phyloP scores from a whole-genome alignment of 1,140 invertebrate genomes.

The Anthonomus grandis region DNA sequence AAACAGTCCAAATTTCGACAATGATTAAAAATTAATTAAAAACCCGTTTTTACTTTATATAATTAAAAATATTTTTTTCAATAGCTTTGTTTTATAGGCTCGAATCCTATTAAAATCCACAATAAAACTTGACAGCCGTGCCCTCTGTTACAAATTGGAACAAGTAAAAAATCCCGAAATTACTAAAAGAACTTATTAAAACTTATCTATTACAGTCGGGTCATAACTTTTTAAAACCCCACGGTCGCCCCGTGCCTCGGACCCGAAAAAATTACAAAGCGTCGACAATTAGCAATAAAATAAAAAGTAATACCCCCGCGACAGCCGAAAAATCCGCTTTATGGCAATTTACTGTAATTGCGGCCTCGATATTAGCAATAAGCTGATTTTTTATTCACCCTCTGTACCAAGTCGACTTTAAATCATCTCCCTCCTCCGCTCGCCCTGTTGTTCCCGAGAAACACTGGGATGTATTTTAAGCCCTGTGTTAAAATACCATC shows the following conservation, averaged over 20 bases:
- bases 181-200: slow-evolving; percentile 2
- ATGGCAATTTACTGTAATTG: slow-evolving; percentile 45
- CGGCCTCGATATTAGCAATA: slow-evolving; percentile 49
- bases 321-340: slow-evolving; percentile 38
- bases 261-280: slow-evolving; percentile 31
- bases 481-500: no score
- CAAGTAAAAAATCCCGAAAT: slow-evolving; percentile 1
- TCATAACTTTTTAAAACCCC: slow-evolving; percentile 18
- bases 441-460: no score
- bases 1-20: no score
- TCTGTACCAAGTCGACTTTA: slow-evolving; percentile 35
- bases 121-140: no score
- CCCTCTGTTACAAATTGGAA: no score
- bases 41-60: no score
- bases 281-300: slow-evolving; percentile 46
- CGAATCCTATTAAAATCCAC: no score
- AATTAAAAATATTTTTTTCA: no score
- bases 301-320: slow-evolving; percentile 41
- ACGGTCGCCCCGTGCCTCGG: not conserved
- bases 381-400: slow-evolving; percentile 52
- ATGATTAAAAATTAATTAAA: no score
- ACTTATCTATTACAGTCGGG: slow-evolving; percentile 7
- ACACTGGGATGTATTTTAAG: no score
- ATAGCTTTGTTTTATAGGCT: no score
- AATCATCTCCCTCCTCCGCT: slow-evolving; percentile 28